Evolutionary conservation across 1,140 invertebrate species (phyloP).

Genomic region (Mercenaria mercenaria): DNA sequence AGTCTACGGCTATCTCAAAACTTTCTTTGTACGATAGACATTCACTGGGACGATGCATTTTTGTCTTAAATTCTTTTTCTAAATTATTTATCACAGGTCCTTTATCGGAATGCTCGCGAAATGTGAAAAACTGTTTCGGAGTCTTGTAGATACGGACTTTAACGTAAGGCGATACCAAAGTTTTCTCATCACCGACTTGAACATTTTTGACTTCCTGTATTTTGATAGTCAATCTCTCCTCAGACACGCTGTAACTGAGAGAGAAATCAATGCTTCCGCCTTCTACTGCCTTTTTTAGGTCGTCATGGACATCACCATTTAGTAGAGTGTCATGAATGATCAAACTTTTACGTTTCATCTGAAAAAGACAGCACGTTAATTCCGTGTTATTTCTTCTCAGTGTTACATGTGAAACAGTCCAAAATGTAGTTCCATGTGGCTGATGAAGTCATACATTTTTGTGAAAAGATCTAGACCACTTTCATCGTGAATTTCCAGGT

Average conservation of each 20-base stretch:
- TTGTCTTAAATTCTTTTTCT: slow-evolving; percentile 75
- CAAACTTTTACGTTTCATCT: slow-evolving; percentile 1
- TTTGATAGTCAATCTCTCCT: slow-evolving; percentile 42
- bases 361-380: no score
- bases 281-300: background rate
- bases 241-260: slow-evolving; percentile 22
- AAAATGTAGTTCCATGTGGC: no score
- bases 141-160: slow-evolving; percentile 74
- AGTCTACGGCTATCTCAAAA: slow-evolving; percentile 89
- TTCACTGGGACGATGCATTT: slow-evolving; percentile 88
- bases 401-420: no score
- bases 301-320: slow-evolving; percentile 11
- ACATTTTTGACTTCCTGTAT: slow-evolving; percentile 45
- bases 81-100: slow-evolving; percentile 70
- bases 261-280: slow-evolving; percentile 27
- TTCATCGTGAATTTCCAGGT: no score
- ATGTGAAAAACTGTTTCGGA: slow-evolving; percentile 74
- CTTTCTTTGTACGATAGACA: slow-evolving; percentile 91
- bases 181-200: slow-evolving; percentile 53
- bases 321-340: background rate
- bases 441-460: background rate
- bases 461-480: no score
- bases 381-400: background rate
- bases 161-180: slow-evolving; percentile 70
- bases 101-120: slow-evolving; percentile 17